These are phyloP conservation scores for Clarias batrachus DNA, from an alignment of 2,113 vertebrate genomes.

Conservation along the genomic window DNA sequence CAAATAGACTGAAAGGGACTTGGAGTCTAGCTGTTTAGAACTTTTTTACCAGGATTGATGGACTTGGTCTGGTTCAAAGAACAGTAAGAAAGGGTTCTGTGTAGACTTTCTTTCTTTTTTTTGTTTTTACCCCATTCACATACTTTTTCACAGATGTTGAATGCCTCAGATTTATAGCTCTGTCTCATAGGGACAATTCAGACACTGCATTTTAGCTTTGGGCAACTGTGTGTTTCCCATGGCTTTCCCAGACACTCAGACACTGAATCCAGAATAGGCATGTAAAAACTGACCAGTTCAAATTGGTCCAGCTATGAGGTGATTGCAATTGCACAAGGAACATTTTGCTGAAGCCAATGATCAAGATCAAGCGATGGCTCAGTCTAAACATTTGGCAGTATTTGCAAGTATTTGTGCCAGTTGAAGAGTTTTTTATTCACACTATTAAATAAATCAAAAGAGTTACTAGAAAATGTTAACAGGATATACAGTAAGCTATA, in stretches of 20 bases:
- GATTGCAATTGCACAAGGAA: background rate
- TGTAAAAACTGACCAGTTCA: background rate
- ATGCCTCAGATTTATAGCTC: background rate
- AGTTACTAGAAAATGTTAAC: background rate
- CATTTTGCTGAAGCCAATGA: background rate
- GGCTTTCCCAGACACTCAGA: background rate
- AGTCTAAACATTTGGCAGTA: background rate
- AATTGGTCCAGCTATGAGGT: background rate
- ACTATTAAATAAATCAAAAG: background rate
- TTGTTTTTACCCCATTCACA: background rate
- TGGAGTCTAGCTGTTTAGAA: background rate
- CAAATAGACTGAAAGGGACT: background rate
- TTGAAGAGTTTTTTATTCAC: background rate
- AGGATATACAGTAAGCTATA: background rate
- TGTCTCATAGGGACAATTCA: background rate
- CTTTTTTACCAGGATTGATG: background rate
- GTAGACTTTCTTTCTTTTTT: background rate
- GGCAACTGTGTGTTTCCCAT: background rate
- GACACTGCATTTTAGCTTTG: background rate
- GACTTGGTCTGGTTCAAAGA: slow-evolving; percentile 4
- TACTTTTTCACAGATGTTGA: background rate
- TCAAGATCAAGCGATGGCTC: background rate
- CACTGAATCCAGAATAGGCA: background rate
- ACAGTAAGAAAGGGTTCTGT: background rate
- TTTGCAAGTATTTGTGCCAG: background rate